A percentile compares a stretch with the other conserved stretches of the same genome.
These are phyloP conservation scores for Saturnia japonica DNA, from an alignment of 2,888 invertebrate species.

Conservation along the genomic window DNA sequence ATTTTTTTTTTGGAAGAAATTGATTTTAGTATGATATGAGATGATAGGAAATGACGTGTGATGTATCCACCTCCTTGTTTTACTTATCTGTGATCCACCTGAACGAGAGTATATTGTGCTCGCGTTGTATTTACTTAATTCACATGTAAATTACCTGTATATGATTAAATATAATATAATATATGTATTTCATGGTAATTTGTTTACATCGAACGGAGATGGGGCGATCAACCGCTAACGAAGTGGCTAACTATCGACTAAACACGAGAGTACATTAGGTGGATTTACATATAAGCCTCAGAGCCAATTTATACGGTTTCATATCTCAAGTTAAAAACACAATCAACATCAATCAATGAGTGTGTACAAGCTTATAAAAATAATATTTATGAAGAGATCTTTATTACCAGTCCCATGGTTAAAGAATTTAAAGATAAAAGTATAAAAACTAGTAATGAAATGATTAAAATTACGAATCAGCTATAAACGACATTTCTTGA, in stretches of 20 bases:
- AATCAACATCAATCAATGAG: background rate
- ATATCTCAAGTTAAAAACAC: background rate
- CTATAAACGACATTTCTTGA: too few relatives aligned
- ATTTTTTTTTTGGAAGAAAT: too few relatives aligned
- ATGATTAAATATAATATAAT: slow-evolving; percentile 72
- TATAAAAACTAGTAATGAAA: too few relatives aligned
- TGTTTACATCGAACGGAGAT: slow-evolving; percentile 67
- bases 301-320: background rate
- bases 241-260: slow-evolving; percentile 37
- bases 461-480: too few relatives aligned
- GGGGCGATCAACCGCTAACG: slow-evolving; percentile 67
- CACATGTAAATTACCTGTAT: slow-evolving; percentile 58
- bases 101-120: background rate
- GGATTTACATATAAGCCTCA: background rate
- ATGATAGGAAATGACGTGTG: background rate
- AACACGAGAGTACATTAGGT: background rate
- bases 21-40: background rate
- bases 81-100: too few relatives aligned
- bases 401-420: background rate
- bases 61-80: background rate
- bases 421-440: background rate
- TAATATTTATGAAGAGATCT: background rate
- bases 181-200: slow-evolving; percentile 66
- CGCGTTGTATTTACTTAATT: slow-evolving; percentile 14
- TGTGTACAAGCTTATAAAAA: background rate